phyloP scores from a whole-genome alignment of 2,888 invertebrate genomes.

The Mythimna lalbum region DNA sequence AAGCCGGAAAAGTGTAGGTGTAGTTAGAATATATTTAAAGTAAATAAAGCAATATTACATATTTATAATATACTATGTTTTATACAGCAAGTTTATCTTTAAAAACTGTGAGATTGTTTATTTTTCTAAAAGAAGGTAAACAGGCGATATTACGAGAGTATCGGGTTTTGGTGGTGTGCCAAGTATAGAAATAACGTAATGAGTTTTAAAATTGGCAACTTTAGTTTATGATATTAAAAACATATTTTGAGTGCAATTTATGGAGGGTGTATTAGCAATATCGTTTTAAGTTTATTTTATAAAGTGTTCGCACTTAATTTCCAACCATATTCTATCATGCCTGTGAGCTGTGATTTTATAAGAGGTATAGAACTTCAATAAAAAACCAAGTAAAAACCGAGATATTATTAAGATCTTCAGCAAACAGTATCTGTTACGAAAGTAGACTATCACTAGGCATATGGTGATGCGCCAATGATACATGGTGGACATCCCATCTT shows the following conservation, averaged over 20 bases:
- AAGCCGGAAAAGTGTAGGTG: slow-evolving; percentile 34
- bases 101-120: slow-evolving; percentile 49
- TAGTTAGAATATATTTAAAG: slow-evolving; percentile 31
- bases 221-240: slow-evolving; percentile 45
- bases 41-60: slow-evolving; percentile 46
- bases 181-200: slow-evolving; percentile 57
- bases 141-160: slow-evolving; percentile 47
- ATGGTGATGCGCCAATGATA: too few species aligned
- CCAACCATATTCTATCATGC: not conserved
- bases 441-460: too few species aligned
- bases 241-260: slow-evolving; percentile 31
- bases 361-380: not conserved
- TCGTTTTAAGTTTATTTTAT: not conserved
- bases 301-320: not conserved
- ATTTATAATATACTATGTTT: slow-evolving; percentile 39
- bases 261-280: slow-evolving; percentile 15
- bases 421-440: not conserved
- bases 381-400: not conserved
- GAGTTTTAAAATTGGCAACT: slow-evolving; percentile 64
- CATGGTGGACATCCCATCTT: too few species aligned
- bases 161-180: slow-evolving; percentile 57
- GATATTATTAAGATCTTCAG: not conserved
- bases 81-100: slow-evolving; percentile 48
- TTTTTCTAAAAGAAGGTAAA: slow-evolving; percentile 58
- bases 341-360: not conserved